Percentiles rank a stretch among this genome's conserved stretches.
Conservation (phyloP, 1,140 invertebrate genomes). For the Drosophila kanapiae region DNA sequence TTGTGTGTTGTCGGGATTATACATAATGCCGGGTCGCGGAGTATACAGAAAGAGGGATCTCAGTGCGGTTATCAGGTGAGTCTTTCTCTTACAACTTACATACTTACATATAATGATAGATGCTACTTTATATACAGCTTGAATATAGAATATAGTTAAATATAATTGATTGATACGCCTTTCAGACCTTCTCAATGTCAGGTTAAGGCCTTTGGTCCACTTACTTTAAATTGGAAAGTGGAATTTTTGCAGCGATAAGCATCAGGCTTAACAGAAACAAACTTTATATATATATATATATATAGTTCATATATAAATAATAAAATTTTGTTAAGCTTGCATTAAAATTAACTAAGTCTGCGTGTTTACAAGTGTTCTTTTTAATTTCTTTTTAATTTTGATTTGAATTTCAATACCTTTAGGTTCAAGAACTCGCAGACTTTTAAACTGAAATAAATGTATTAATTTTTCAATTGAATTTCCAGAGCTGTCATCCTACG, state of each 20-base stretch:
- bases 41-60: conserved; percentile 38
- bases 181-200: neutral
- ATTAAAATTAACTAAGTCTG: neutral
- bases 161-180: neutral
- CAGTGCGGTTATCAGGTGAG: conserved; percentile 69
- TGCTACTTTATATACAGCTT: conserved; percentile 1
- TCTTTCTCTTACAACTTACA: neutral
- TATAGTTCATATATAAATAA: too few species aligned
- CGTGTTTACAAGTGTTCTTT: neutral
- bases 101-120: neutral
- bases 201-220: neutral
- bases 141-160: neutral
- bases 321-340: neutral
- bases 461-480: neutral
- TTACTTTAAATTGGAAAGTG: neutral
- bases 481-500: conserved; percentile 65
- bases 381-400: too few species aligned
- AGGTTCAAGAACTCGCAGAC: neutral
- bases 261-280: neutral
- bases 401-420: neutral
- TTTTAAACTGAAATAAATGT: neutral
- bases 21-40: conserved; percentile 35
- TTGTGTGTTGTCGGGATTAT: conserved; percentile 29
- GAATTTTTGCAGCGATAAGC: conserved; percentile 1
- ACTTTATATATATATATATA: neutral